Base-by-base conservation (phyloP, 2,888 invertebrate genomes). In the Cephus rjabovi region DNA sequence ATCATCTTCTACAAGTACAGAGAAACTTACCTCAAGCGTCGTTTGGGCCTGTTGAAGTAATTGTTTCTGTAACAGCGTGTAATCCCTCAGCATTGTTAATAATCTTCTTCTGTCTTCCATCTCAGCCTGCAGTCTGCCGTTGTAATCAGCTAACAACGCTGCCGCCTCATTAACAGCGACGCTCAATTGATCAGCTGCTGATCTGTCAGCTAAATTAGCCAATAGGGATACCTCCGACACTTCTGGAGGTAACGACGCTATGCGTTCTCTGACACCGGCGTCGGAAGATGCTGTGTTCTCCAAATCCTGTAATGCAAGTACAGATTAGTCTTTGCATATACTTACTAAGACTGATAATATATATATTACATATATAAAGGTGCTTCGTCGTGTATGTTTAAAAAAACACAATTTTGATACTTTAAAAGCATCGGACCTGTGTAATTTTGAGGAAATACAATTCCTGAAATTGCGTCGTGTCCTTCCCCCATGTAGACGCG, bases 231-330 rank as follows among this genome's bases (percentile, higher is more conserved):
- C 95, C 94, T 99, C 98, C 0, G 98, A 98, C 4, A 99, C 98
- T 93, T 98, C 98, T 75, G 97, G 96, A 0, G 99, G 99, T 76
- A 99, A 93, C 79, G 97, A 97, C 0, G 98, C 98, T 85, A 99
- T 99, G 89, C 96, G 95, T 91, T 98, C 98, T 83, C 99, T 93
- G 1, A 98, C 97, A 1, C 95, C 95, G 82, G 98, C 98, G 93
- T 99, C 99, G 86, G 98, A 97, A 0, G 98, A 98, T 1, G 99
- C 98, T 79, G 98, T 97, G 88, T 97, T 97, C 92, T 99, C 99
- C 87, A 99, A 93, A 86, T 97, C 97, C 92, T 96, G 93, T 78
- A 96, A 93, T 2, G 95, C 95, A 92, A 34, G 23, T 40, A 40
- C 6, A 40, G 40, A 40, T 40, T 40, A 40, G 40, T 15, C 9